phyloP scores from a whole-genome alignment of 2,888 invertebrate species.

The Chironomus riparius region DNA sequence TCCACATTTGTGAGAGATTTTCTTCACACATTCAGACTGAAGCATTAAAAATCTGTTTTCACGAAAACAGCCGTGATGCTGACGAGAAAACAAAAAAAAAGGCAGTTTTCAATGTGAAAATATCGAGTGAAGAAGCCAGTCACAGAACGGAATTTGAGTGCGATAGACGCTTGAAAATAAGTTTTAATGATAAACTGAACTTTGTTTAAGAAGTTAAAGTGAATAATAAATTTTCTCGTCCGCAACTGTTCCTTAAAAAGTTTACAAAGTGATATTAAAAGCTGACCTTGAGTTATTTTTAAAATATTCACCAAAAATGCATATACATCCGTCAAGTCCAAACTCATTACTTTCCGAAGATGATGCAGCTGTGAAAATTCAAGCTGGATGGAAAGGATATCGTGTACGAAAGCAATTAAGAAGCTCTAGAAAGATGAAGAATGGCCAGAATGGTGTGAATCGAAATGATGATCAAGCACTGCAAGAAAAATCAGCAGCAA shows the following conservation, averaged over 20 bases:
- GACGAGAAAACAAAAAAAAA: neutral
- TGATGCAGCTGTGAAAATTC: conserved; percentile 48
- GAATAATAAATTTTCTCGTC: neutral
- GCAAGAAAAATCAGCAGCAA: conserved; percentile 41
- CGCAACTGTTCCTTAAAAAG: neutral
- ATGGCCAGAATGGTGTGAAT: conserved; percentile 21
- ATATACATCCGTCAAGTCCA: conserved; percentile 42
- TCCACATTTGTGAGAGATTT: no score
- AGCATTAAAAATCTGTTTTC: no score
- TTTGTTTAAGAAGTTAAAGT: no score
- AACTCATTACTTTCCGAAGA: conserved; percentile 39
- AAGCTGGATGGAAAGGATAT: conserved; percentile 49
- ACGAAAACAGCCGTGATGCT: neutral
- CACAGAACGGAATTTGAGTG: neutral
- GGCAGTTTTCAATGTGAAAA: neutral
- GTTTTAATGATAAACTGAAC: no score
- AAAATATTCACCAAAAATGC: conserved; percentile 34
- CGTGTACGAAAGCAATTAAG: conserved; percentile 45
- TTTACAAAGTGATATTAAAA: neutral
- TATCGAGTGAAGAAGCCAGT: neutral
- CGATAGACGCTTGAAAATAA: neutral
- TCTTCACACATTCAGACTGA: no score
- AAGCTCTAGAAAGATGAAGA: conserved; percentile 30
- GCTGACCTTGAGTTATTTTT: neutral
- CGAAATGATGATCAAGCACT: conserved; percentile 30